phyloP scores from a whole-genome alignment of 2,113 vertebrate species.

The Anser brachyrhynchus region DNA sequence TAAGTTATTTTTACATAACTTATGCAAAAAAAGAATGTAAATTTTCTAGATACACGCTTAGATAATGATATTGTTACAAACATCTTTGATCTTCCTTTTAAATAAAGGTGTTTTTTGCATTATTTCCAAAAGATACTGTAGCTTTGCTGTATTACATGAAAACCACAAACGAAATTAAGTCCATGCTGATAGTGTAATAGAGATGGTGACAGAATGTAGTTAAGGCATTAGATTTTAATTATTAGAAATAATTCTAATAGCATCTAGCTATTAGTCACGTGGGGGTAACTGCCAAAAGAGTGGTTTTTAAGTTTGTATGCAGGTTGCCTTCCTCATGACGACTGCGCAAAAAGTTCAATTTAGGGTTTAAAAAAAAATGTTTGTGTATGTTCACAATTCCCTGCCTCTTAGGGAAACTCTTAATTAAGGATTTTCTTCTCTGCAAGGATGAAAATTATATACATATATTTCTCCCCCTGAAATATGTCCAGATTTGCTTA shows the following conservation, averaged over 20 bases:
- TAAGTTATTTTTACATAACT: neutral
- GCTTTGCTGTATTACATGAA: neutral
- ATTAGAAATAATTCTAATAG: neutral
- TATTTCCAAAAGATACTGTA: neutral
- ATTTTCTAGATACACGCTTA: neutral
- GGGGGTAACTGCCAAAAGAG: neutral
- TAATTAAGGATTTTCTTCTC: neutral
- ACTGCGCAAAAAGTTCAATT: neutral
- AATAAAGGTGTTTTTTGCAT: neutral
- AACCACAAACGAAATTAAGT: neutral
- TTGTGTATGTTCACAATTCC: neutral
- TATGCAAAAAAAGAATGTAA: neutral
- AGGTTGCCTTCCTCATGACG: neutral
- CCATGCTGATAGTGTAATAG: neutral
- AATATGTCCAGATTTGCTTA: neutral
- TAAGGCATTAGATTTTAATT: neutral
- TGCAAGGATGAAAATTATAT: neutral
- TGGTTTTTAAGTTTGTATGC: neutral
- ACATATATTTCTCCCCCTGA: neutral
- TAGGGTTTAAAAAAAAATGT: neutral
- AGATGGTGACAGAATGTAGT: neutral
- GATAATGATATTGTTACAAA: neutral
- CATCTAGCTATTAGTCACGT: neutral
- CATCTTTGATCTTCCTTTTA: neutral
- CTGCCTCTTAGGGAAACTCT: neutral